phyloP scores from a whole-genome alignment of 2,797 vertebrate genomes.

The Squalus acanthias region DNA sequence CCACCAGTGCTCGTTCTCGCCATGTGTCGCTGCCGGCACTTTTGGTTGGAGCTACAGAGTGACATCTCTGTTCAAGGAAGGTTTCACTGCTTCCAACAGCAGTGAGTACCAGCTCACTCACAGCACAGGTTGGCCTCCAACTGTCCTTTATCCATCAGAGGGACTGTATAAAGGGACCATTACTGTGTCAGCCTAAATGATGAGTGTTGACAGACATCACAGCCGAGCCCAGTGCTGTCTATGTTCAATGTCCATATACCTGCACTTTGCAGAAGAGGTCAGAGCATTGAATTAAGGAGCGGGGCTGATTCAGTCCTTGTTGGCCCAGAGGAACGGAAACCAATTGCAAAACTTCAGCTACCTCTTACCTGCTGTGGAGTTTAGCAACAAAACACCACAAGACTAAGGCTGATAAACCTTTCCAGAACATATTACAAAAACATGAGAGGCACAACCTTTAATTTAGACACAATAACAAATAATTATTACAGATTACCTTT shows the following conservation, averaged over 20 bases:
- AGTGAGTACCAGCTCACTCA: not conserved
- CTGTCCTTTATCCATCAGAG: not conserved
- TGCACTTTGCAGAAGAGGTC: not conserved
- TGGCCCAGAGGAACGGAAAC: not conserved
- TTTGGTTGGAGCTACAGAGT: not conserved
- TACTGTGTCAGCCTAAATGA: not conserved
- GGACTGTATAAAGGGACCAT: not conserved
- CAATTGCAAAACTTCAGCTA: not conserved
- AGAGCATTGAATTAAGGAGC: not conserved
- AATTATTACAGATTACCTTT: slow-evolving; percentile 29
- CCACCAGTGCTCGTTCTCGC: not conserved
- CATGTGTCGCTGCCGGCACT: not conserved
- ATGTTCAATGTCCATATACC: not conserved
- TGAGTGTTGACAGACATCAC: not conserved
- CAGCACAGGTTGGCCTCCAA: not conserved
- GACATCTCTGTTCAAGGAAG: not conserved
- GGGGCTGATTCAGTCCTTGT: not conserved
- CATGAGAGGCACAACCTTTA: not conserved
- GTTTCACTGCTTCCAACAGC: not conserved
- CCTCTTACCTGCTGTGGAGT: not conserved
- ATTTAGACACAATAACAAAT: slow-evolving; percentile 1
- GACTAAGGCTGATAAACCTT: not conserved
- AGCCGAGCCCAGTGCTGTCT: not conserved
- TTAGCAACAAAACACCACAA: not conserved
- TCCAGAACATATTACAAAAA: not conserved